phyloP scores from a whole-genome alignment of 2,888 invertebrate species.

The Ischnura elegans region DNA sequence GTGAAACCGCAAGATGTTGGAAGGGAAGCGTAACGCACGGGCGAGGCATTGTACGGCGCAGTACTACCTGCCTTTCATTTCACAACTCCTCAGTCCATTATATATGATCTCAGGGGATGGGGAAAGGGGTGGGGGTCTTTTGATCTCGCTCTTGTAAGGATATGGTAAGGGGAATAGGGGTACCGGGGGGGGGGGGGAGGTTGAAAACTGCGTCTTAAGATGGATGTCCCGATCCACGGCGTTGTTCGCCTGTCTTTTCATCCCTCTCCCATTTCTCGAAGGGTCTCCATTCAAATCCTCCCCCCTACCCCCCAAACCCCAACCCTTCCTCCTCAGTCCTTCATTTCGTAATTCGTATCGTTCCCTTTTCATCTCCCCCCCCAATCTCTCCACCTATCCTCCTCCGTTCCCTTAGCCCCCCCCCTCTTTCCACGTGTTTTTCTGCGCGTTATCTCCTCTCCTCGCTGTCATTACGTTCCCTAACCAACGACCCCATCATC shows the following conservation, averaged over 20 bases:
- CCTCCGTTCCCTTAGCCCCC: too few relatives aligned
- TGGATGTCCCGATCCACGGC: neutral
- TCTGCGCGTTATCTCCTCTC: conserved; percentile 21
- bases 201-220: conserved; percentile 23
- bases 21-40: neutral
- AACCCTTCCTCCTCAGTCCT: neutral
- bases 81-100: neutral
- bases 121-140: too few relatives aligned
- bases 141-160: neutral
- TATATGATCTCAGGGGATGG: neutral
- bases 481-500: neutral
- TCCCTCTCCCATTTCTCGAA: neutral
- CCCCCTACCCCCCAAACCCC: neutral
- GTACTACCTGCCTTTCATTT: neutral
- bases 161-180: neutral
- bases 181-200: neutral
- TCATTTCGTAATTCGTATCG: conserved; percentile 8
- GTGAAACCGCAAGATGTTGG: neutral
- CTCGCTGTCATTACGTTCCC: neutral
- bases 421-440: neutral
- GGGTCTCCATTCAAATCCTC: neutral
- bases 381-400: neutral
- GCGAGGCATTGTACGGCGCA: neutral
- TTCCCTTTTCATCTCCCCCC: neutral
- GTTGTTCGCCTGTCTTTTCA: conserved; percentile 6